Base-by-base conservation (phyloP, 2,888 invertebrate species). In the Nematopogon swammerdamellus region DNA sequence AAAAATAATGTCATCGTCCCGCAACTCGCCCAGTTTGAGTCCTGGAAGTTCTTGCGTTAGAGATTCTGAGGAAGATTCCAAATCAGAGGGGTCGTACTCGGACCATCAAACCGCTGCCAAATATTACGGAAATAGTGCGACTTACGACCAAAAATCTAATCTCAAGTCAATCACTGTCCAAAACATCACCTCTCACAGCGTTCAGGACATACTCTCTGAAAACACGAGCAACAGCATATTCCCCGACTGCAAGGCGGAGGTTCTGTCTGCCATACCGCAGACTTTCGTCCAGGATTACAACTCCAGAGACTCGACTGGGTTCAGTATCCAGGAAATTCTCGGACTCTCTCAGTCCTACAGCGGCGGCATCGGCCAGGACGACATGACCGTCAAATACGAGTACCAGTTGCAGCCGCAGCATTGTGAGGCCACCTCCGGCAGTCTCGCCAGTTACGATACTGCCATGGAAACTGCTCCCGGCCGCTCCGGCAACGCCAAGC, bases 261-360 rank as follows among this genome's bases (percentile, higher is more conserved):
- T 62, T 19, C 50, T 70, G 29, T 62, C 70, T n/a, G 58, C 68
- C 2, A 59, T 72, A 51, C 64, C 69, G 25, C 67, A 65, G 54
- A 58, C 69, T 4, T 72, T 70, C 50, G 64, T 63, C 1, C 79
- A 75, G 60, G 80, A 80, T 54, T 79, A 74, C 44, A 80, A 79
- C 53, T 80, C 80, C 2, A 69, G 77, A 57, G 80, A 80, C 55
- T 79, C 80, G 0, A 71, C 69, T 1, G 72, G 75, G 42, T 80
- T 80, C 55, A 80, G 73, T 51, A 80, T 80, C 49, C 80, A 80
- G 47, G 80, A 80, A 46, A 80, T 80, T 45, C 69, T 80, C 19
- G 80, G 80, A 4, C 56, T 80, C 1, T 68, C 75, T 19, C 79
- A 79, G 51, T 58, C 71, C 0, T 79, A 73, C 49, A 67, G 61